These are phyloP conservation scores for Octomys mimax DNA, from an alignment of 2,797 vertebrate species.

Conservation along the genomic window DNA sequence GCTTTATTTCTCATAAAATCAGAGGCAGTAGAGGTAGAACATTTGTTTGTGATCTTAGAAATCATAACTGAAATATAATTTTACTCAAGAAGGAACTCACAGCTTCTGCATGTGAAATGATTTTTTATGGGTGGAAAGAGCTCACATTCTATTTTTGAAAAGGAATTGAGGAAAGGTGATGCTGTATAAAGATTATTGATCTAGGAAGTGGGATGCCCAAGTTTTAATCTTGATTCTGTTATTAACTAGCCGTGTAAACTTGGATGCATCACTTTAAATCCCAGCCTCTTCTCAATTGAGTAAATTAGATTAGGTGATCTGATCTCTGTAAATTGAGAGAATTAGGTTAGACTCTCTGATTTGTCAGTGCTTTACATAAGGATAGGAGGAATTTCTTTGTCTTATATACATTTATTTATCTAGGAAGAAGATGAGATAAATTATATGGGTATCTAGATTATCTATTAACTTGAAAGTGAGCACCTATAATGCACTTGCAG, in stretches of 20 bases:
- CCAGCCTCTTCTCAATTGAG: constrained; percentile 23
- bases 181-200: background rate
- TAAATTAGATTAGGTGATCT: constrained; percentile 58
- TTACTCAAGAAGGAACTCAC: constrained; percentile 30
- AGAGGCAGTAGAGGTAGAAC: background rate
- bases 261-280: constrained; percentile 39
- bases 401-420: constrained; percentile 38
- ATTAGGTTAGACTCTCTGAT: constrained; percentile 1
- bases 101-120: constrained; percentile 18
- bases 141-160: constrained; percentile 63
- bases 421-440: constrained; percentile 67
- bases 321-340: background rate
- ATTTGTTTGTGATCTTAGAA: background rate
- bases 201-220: background rate
- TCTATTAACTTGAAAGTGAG: constrained; percentile 62
- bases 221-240: constrained; percentile 48
- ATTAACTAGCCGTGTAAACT: constrained; percentile 43
- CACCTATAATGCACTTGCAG: constrained; percentile 7
- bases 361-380: constrained; percentile 43
- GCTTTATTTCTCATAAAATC: background rate
- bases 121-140: constrained; percentile 58
- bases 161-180: background rate
- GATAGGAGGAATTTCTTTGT: constrained; percentile 50
- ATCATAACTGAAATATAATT: constrained; percentile 29
- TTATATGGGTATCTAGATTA: constrained; percentile 52